Evolutionary conservation across 2,113 vertebrate species (phyloP), one percentile per base, ranked within the genome.

Genomic region (Anolis sagrei): DNA sequence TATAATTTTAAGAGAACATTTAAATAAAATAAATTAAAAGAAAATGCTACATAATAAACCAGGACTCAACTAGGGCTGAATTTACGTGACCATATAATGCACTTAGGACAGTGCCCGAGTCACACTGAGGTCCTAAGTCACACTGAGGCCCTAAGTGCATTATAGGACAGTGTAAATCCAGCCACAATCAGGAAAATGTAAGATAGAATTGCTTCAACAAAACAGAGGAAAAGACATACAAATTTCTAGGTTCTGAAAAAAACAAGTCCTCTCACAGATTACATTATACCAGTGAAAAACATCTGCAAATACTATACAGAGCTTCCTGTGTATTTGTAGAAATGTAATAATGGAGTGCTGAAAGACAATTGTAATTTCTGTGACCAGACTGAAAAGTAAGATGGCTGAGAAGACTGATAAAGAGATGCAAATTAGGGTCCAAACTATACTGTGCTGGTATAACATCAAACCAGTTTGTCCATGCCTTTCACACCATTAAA

Each of bases 1-100:
- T 49, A 78, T 72, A 48, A 73, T 86, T 78, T 87, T 61, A 72
- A 83, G n/a, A 68, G 11, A 64, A 18, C 72, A 27, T 72, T 18
- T 4, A 14, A 21, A 69, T 21, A 21, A 78, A 70, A 36, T 16
- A 58, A 69, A 58, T 69, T 23, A 54, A 78, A 21, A 14, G 4
- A 16, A 19, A 49, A 19, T 25, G 29, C 19, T 76, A 23, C 19
- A 68, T 36, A 68, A 51, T 14, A 44, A 78, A 78, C 7, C 54
- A 58, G 16, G 25, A 58, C 34, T 11, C 29, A 44, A 58, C 9
- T 29, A 8, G 19, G 19, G 51, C 9, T 9, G 51, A 8, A 11
- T 54, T 1, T 14, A 54, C 9, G 9, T 14, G 8, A 8, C 51
- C 51, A 54, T 44, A 44, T 44, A 44, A 44, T 44, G 39, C 39